Evolutionary conservation across 2,888 invertebrate genomes (phyloP), one percentile per base, ranked within the genome.

Genomic region (Limnephilus marmoratus): DNA sequence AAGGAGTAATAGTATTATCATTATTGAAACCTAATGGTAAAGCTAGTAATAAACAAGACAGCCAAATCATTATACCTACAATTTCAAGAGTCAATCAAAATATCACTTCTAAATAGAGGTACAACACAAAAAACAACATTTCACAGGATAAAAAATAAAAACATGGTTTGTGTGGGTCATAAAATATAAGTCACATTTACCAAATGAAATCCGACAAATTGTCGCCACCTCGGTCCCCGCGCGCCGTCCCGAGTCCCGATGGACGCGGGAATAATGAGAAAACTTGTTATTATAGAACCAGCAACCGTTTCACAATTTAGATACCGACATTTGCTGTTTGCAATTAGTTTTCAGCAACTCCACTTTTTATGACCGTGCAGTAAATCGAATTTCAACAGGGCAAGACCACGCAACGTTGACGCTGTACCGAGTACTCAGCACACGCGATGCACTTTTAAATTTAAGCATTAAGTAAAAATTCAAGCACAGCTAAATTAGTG

Each of bases 261-360:
- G 82, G 31, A 82, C 34, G n/a, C 85, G 37, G 45, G 12, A 41
- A 24, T 85, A 85, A 85, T 12, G 85, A 88, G 68, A 87, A 88
- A 88, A 88, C 53, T 88, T 88, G 68, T 31, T 88, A n/a, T n/a
- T 68, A 68, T 53, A 68, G 18, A 68, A 53, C 88, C 88, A 34
- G 68, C 88, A 34, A 37, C 24, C 68, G 18, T 88, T 88, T 68
- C 68, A 88, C 49, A 68, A 31, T 68, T 68, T 53, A 31, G 29
- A 88, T 24, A 89, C 88, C 49, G 29, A 87, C 87, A 18, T 87
- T 80, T 89, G n/a, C 41, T 80, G 81, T 89, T 89, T 29, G 80
- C 80, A 89, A 89, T 89, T 89, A 89, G 88, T 37, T 89, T 37
- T 41, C 31, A 34, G 80, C 24, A 41, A 89, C 80, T 89, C 37